These are phyloP conservation scores for Petrophora chlorosata DNA, from an alignment of 2,888 invertebrate species.

Conservation along the genomic window DNA sequence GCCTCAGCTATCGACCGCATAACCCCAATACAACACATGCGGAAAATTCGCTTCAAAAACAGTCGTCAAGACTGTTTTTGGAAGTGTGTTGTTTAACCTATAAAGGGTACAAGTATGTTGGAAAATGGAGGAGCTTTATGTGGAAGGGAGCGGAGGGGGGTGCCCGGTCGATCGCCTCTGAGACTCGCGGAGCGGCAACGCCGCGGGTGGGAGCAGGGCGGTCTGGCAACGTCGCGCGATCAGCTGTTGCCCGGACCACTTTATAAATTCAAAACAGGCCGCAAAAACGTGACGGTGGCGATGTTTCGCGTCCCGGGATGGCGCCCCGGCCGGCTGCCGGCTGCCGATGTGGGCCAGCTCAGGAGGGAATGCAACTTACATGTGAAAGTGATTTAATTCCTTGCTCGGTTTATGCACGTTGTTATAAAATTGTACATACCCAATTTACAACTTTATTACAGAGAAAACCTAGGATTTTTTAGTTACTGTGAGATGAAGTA, in stretches of 20 bases:
- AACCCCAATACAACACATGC: constrained; percentile 47
- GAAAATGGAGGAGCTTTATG: constrained; percentile 61
- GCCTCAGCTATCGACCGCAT: constrained; percentile 46
- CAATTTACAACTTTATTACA: no score
- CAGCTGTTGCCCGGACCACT: constrained; percentile 72
- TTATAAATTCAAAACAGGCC: constrained; percentile 77
- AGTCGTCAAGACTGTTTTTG: no score
- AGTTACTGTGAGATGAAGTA: no score
- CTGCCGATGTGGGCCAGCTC: constrained; percentile 49
- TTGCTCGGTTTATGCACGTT: constrained; percentile 17
- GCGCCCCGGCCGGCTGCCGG: constrained; percentile 39
- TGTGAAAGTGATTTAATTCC: constrained; percentile 27
- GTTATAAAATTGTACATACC: no score
- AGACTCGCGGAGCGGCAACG: constrained; percentile 61
- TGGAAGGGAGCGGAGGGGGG: constrained; percentile 49
- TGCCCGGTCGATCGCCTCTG: constrained; percentile 76
- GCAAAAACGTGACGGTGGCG: constrained; percentile 60
- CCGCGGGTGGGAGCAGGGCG: constrained; percentile 47
- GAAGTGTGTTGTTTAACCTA: no score
- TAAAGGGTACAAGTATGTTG: constrained; percentile 45
- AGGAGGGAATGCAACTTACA: constrained; percentile 10
- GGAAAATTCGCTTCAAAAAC: constrained; percentile 40
- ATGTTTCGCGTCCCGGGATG: constrained; percentile 14
- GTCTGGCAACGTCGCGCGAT: constrained; percentile 65
- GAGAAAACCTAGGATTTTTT: no score